Conservation (phyloP, 2,113 vertebrate genomes). For the Cervus canadensis region DNA sequence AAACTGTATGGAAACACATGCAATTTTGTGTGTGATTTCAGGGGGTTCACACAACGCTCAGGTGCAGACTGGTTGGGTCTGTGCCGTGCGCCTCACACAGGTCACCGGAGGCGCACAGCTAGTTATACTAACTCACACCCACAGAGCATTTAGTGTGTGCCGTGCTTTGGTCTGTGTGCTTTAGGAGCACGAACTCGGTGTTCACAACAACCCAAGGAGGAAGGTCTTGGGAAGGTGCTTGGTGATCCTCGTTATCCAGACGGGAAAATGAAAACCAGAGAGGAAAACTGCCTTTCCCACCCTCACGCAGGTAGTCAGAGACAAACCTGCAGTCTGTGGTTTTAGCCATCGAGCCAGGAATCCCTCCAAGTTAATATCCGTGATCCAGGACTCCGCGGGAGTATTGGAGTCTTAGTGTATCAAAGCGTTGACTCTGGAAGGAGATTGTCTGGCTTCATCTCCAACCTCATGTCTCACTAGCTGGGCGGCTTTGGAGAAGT, state of each 20-base stretch:
- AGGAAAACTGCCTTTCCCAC: not conserved
- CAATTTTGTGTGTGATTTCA: not conserved
- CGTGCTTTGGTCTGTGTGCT: not conserved
- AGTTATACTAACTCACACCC: not conserved
- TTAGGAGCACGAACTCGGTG: not conserved
- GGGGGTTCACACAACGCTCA: not conserved
- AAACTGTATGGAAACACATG: not conserved
- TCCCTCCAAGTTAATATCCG: not conserved
- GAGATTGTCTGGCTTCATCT: not conserved
- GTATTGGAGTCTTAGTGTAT: not conserved
- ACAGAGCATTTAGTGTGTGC: not conserved
- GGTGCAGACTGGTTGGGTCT: not conserved
- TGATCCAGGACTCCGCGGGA: not conserved
- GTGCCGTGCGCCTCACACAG: not conserved
- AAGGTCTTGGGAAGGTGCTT: not conserved
- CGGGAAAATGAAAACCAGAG: not conserved
- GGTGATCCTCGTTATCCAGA: not conserved
- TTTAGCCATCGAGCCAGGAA: not conserved
- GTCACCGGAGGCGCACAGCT: not conserved
- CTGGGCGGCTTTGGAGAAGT: not conserved
- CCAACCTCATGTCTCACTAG: not conserved
- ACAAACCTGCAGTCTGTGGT: not conserved
- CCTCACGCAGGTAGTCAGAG: not conserved
- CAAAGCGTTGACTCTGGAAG: not conserved
- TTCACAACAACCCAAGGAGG: not conserved